Evolutionary conservation across 1,140 invertebrate genomes (phyloP).

Genomic region (Potamilus streckersoni): DNA sequence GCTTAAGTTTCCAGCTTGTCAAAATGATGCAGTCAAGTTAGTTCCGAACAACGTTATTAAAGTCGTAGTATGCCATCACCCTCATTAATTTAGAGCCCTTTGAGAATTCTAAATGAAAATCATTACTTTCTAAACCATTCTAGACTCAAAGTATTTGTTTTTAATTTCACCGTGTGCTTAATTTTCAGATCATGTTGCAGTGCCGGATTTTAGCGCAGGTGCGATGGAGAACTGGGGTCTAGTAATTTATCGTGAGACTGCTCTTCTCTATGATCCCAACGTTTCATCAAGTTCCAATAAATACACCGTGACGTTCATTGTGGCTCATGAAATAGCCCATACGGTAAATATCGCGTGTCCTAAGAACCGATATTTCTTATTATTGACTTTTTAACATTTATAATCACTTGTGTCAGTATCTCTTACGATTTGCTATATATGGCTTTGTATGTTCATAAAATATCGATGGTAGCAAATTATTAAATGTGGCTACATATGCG

Average conservation of each 20-base stretch:
- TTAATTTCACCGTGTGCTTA: conserved; percentile 2
- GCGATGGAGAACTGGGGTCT: conserved; percentile 71
- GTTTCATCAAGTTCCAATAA: conserved; percentile 60
- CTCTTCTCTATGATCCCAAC: conserved; percentile 63
- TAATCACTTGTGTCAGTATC: too few species aligned
- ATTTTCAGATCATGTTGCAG: conserved; percentile 68
- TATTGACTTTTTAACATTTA: too few species aligned
- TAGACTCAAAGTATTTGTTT: neutral
- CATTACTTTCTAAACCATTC: neutral
- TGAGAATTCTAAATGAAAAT: neutral
- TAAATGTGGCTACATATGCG: too few species aligned
- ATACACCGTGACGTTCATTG: conserved; percentile 60
- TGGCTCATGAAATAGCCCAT: conserved; percentile 65
- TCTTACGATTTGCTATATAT: too few species aligned
- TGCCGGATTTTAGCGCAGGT: conserved; percentile 69
- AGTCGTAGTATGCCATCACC: neutral
- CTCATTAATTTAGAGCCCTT: neutral
- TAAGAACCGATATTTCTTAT: neutral
- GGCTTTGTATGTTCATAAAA: too few species aligned
- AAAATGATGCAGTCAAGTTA: neutral
- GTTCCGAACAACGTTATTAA: neutral
- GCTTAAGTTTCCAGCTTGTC: neutral
- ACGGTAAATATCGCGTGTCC: conserved; percentile 43
- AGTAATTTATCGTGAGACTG: conserved; percentile 66
- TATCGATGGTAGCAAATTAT: too few species aligned